A percentile compares a stretch with the other conserved stretches of the same genome.
These are phyloP conservation scores for Lichenostomus cassidix DNA, from an alignment of 2,113 vertebrate species.

Conservation along the genomic window DNA sequence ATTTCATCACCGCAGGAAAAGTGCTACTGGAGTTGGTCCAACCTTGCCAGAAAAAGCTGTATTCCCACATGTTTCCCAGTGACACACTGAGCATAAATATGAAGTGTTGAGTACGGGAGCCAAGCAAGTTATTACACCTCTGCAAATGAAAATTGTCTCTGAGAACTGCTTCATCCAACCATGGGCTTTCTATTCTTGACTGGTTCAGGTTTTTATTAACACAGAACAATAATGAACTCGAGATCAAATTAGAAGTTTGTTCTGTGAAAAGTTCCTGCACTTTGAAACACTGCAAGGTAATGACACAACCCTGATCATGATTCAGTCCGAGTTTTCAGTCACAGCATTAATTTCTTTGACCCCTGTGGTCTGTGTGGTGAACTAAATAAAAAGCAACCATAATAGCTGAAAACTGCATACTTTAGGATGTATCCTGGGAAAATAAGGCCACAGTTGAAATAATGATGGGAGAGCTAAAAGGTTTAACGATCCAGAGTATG, in stretches of 20 bases:
- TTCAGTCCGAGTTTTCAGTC: conserved; percentile 11
- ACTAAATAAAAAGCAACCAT: conserved; percentile 15
- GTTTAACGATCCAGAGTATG: neutral
- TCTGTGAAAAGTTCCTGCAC: neutral
- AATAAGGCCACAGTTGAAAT: neutral
- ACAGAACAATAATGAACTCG: neutral
- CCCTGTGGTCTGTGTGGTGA: neutral
- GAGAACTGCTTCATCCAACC: neutral
- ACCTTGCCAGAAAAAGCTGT: neutral
- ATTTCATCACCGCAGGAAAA: conserved; percentile 16
- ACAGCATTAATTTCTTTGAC: conserved; percentile 3
- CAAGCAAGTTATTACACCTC: neutral
- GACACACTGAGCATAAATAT: neutral
- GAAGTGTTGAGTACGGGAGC: neutral
- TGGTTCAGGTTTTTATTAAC: neutral
- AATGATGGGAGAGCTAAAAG: neutral
- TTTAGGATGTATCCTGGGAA: neutral
- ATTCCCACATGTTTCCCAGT: neutral
- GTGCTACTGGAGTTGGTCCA: neutral
- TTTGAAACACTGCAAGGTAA: neutral
- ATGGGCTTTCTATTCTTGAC: neutral
- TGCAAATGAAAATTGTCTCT: neutral
- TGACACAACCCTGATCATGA: neutral
- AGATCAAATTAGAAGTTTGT: neutral
- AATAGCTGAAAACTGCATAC: conserved; percentile 6